phyloP scores from a whole-genome alignment of 2,888 invertebrate species.

The Tinea trinotella region DNA sequence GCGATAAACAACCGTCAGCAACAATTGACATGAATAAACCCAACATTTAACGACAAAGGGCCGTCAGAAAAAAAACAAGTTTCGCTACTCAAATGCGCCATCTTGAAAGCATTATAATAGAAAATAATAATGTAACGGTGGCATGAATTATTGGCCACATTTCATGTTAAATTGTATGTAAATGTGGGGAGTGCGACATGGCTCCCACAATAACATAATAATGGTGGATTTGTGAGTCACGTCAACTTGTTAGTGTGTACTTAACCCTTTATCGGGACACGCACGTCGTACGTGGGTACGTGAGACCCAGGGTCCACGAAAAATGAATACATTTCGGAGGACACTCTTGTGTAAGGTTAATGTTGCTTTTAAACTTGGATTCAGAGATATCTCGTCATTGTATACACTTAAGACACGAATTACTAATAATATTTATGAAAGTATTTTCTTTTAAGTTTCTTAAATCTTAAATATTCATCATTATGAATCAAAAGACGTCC shows the following conservation, averaged over 20 bases:
- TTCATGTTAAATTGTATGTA: conserved; percentile 72
- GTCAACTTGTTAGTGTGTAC: conserved; percentile 70
- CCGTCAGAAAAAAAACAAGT: conserved; percentile 10
- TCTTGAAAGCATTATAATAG: conserved; percentile 64
- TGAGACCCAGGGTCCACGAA: conserved; percentile 10
- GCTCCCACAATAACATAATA: conserved; percentile 72
- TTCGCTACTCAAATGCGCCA: conserved; percentile 51
- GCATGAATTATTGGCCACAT: conserved; percentile 67
- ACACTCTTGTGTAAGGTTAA: conserved; percentile 1
- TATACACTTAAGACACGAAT: no score
- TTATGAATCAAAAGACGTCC: no score
- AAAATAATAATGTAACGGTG: conserved; percentile 63
- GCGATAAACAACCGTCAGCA: conserved; percentile 7
- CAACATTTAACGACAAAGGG: conserved; percentile 11
- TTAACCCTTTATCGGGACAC: conserved; percentile 71
- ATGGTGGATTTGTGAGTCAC: conserved; percentile 71
- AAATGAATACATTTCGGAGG: background rate
- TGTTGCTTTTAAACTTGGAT: background rate
- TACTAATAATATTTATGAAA: no score
- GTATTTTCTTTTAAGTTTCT: no score
- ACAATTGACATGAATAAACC: conserved; percentile 12
- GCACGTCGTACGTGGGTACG: conserved; percentile 61
- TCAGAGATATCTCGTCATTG: background rate
- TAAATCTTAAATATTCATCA: no score
- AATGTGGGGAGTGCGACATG: conserved; percentile 62